A percentile compares a stretch with the other conserved stretches of the same genome.
These are phyloP conservation scores for Andricus quercusramuli DNA, from an alignment of 2,888 invertebrate species.

Conservation along the genomic window DNA sequence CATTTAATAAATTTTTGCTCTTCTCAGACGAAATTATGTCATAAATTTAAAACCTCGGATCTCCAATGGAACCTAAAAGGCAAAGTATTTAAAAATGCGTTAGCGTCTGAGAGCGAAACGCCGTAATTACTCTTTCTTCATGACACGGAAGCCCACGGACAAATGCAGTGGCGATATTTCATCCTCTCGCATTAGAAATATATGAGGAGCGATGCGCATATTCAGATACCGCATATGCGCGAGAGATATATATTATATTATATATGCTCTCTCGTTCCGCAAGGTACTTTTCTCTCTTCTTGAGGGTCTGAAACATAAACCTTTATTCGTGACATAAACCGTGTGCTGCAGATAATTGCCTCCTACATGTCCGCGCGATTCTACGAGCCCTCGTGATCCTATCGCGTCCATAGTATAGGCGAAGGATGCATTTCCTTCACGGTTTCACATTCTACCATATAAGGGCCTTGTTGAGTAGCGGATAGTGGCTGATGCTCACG, in stretches of 20 bases:
- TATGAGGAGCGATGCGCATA: slow-evolving; percentile 27
- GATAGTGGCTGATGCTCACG: not conserved
- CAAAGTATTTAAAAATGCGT: slow-evolving; percentile 24
- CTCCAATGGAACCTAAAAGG: slow-evolving; percentile 8
- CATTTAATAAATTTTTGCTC: not conserved
- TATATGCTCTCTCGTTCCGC: not conserved
- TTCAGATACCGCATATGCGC: slow-evolving; percentile 32
- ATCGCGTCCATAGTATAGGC: slow-evolving; percentile 5
- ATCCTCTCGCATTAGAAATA: slow-evolving; percentile 38
- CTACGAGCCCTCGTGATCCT: slow-evolving; percentile 32
- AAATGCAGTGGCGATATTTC: slow-evolving; percentile 40
- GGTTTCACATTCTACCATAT: not conserved
- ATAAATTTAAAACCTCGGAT: not conserved
- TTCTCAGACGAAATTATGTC: not conserved
- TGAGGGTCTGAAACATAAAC: slow-evolving; percentile 9
- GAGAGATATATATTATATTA: not conserved
- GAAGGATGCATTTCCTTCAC: slow-evolving; percentile 26
- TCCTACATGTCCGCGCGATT: slow-evolving; percentile 10
- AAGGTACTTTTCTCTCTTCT: slow-evolving; percentile 29
- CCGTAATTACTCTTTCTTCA: slow-evolving; percentile 31
- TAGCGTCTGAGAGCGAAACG: slow-evolving; percentile 23
- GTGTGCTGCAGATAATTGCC: slow-evolving; percentile 36
- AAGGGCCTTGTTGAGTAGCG: slow-evolving; percentile 8
- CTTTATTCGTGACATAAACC: slow-evolving; percentile 39
- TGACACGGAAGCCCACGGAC: slow-evolving; percentile 26